These are phyloP conservation scores for Microcaecilia unicolor DNA, from an alignment of 2,797 vertebrate genomes.

Conservation along the genomic window DNA sequence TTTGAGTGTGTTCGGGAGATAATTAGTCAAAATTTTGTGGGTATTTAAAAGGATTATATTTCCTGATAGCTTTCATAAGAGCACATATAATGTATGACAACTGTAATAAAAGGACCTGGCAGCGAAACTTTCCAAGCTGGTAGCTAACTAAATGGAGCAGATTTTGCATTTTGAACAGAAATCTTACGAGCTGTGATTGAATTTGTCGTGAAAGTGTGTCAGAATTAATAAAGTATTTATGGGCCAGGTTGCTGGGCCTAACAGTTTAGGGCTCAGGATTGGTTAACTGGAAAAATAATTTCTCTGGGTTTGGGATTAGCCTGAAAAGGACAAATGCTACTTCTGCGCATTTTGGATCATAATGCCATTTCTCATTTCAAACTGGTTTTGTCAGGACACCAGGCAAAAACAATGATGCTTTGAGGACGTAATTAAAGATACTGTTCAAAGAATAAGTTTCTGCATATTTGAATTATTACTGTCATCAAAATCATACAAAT, in stretches of 20 bases:
- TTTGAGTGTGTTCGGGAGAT: constrained; percentile 58
- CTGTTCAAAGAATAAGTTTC: constrained; percentile 99
- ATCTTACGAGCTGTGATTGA: constrained; percentile 86
- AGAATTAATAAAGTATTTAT: constrained; percentile 88
- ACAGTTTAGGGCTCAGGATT: constrained; percentile 68
- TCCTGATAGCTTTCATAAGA: constrained; percentile 77
- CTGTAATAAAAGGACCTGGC: constrained; percentile 76
- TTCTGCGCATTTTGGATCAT: constrained; percentile 56
- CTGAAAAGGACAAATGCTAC: constrained; percentile 62
- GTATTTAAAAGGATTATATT: constrained; percentile 71
- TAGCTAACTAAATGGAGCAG: constrained; percentile 73
- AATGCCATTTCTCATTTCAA: constrained; percentile 76
- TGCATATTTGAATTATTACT: constrained; percentile 99
- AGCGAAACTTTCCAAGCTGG: constrained; percentile 82
- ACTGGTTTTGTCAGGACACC: constrained; percentile 73
- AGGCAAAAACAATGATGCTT: constrained; percentile 92
- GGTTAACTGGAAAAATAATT: constrained; percentile 72
- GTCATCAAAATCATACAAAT: constrained; percentile 98
- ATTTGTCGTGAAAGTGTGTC: constrained; percentile 97
- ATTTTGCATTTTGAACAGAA: constrained; percentile 75
- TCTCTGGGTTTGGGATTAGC: constrained; percentile 54
- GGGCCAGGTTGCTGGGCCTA: constrained; percentile 71
- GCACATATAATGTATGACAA: constrained; percentile 76
- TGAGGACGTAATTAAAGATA: constrained; percentile 99
- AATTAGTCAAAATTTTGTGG: constrained; percentile 67